phyloP scores from a whole-genome alignment of 2,797 vertebrate species.

The Sebastes itinus region DNA sequence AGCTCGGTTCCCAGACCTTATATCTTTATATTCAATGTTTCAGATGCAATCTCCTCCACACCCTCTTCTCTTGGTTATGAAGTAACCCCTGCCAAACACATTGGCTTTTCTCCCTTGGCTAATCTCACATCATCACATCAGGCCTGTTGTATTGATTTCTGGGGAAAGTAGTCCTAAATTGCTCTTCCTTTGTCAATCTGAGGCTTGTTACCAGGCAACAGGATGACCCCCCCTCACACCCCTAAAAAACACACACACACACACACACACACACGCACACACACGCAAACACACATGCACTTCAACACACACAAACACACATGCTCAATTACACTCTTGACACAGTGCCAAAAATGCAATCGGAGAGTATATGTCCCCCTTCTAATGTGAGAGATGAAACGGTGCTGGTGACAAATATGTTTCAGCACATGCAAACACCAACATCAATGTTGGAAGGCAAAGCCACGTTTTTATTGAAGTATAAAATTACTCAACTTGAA shows the following conservation, averaged over 20 bases:
- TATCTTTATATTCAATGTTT: conserved; percentile 77
- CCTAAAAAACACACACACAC: neutral
- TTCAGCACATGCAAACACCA: conserved; percentile 49
- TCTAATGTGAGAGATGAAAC: conserved; percentile 53
- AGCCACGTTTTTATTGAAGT: conserved; percentile 13
- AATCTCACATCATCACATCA: conserved; percentile 88
- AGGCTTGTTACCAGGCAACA: conserved; percentile 86
- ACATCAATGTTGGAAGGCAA: conserved; percentile 17
- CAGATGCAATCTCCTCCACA: conserved; percentile 74
- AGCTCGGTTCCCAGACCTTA: conserved; percentile 56
- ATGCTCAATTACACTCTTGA: conserved; percentile 70
- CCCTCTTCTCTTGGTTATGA: conserved; percentile 73
- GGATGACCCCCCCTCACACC: conserved; percentile 62
- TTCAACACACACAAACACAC: conserved; percentile 42
- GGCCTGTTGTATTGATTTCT: conserved; percentile 90
- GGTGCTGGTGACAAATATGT: conserved; percentile 50
- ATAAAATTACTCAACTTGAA: conserved; percentile 3
- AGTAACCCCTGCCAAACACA: conserved; percentile 75
- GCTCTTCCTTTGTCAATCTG: conserved; percentile 86
- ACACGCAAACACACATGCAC: conserved; percentile 2
- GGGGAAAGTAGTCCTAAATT: conserved; percentile 82
- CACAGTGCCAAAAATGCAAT: conserved; percentile 76
- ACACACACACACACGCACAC: neutral
- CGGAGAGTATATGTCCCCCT: conserved; percentile 64
- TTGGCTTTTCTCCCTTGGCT: conserved; percentile 81